Base-by-base conservation (phyloP, 2,888 invertebrate genomes). In the Rhagium mordax region DNA sequence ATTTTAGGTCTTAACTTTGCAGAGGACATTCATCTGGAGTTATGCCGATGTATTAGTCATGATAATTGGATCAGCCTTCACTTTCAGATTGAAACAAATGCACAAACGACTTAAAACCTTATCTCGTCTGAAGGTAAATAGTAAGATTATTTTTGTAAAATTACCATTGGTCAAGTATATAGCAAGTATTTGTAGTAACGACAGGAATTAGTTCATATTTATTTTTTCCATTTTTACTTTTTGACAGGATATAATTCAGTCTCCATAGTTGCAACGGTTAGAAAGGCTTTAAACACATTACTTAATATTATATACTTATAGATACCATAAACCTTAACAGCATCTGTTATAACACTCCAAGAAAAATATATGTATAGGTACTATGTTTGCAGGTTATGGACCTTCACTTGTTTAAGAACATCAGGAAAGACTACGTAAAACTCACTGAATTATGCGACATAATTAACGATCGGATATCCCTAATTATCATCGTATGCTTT, bases 401-500 rank as follows among this genome's bases (percentile, higher is more conserved):
- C 49, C 53, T 72, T 6, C 57, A 68, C 7, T 57, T 72, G 16
- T 82, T 80, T 79, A 74, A 66, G 48, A 59, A 65, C 3, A 47
- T 81, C 0, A 69, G 82, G 48, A 72, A 75, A 78, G 80, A 81
- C 60, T 82, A 81, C 27, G 61, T 73, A 3, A 74, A 72, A 61
- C 70, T 82, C 5, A 64, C 76, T 3, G 59, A 72, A 21, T 66
- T 81, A 3, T 79, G 81, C 0, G 88, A 90, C 24, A 87, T 86
- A n/a, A 89, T 94, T 3, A 93, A 94, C 80, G 85, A 87, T 0
- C 88, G 90, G 33, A 88, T 94, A 10, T 92, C 93, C 1, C 88
- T 89, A 15, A 87, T 94, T 68, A 89, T 94, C 0, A 85, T 94
- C 0, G 83, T 94, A 2, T 93, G 93, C 0, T 94, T 93, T 79